Evolutionary conservation across 2,888 invertebrate genomes (phyloP), one percentile per base, ranked within the genome.

Genomic region (Xestia xanthographa): DNA sequence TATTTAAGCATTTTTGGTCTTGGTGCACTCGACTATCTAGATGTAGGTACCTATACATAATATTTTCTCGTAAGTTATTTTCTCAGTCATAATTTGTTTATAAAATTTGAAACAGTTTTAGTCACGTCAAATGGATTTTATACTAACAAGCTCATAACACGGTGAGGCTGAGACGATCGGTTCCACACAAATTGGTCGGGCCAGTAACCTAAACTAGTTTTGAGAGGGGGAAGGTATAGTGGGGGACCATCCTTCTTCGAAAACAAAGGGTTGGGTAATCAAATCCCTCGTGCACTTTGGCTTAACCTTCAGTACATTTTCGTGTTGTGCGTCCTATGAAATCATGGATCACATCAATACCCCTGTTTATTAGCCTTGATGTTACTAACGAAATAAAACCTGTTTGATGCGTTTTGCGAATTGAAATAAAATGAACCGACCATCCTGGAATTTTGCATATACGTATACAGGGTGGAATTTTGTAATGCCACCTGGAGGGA

Each of bases 261-360:
- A 79, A 71, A 71, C 45, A 63, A 56, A 71, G 63, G 41, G 26
- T 48, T 41, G 17, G 17, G 17, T 48, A n/a, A 71, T 65, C 53
- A 63, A 56, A 71, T 29, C 45, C 14, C 48, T 45, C 50, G 45
- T 48, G 45, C 53, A 48, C 43, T 60, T n/a, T 6, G 41, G 68
- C 22, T 62, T 22, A 26, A 41, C 14, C 38, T 20, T 38, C 1
- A 43, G 41, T 60, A 20, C 17, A 50, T 56, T 63, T 79, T 6
- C 14, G 50, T 67, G 50, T 14, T 26, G 17, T 22, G 12, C 26
- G 14, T 43, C 20, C 17, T 60, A 43, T 60, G 1, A 50, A 68
- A 14, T 41, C 20, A 14, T 14, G 29, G 45, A 20, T 48, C 14
- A 26, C 3, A 48, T 48, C 20, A 53, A 53, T 67, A 26, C 43